Conservation (phyloP, 2,113 vertebrate species). For the Pionites leucogaster region DNA sequence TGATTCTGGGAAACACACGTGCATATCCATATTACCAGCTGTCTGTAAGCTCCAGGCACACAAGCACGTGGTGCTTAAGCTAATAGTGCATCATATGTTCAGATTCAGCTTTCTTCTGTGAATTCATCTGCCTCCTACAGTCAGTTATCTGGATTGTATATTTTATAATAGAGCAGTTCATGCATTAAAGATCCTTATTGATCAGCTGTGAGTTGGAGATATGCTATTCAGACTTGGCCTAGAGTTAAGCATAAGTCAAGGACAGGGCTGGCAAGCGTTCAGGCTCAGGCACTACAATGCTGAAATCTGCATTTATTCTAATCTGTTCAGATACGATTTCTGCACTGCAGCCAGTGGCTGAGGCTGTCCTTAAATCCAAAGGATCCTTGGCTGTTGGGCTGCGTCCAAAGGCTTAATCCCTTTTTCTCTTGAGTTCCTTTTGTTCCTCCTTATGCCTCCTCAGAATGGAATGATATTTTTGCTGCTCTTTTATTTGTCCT, state of each 20-base stretch:
- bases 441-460: background rate
- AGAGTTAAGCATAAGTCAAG: conserved; percentile 13
- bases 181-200: conserved; percentile 12
- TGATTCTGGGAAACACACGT: background rate
- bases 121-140: background rate
- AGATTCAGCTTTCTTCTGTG: background rate
- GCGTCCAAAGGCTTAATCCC: conserved; percentile 40
- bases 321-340: conserved; percentile 46
- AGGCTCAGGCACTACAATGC: background rate
- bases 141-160: background rate
- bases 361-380: conserved; percentile 44
- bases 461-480: background rate
- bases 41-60: background rate
- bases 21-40: background rate
- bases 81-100: background rate
- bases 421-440: conserved; percentile 29
- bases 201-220: background rate
- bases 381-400: conserved; percentile 30
- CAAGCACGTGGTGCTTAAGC: background rate
- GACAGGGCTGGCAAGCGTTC: conserved; percentile 32
- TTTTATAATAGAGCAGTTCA: background rate
- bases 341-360: conserved; percentile 47
- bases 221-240: background rate
- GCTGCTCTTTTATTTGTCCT: background rate
- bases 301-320: conserved; percentile 59